Evolutionary conservation across 2,797 vertebrate genomes (phyloP).

Genomic region (Huso huso): DNA sequence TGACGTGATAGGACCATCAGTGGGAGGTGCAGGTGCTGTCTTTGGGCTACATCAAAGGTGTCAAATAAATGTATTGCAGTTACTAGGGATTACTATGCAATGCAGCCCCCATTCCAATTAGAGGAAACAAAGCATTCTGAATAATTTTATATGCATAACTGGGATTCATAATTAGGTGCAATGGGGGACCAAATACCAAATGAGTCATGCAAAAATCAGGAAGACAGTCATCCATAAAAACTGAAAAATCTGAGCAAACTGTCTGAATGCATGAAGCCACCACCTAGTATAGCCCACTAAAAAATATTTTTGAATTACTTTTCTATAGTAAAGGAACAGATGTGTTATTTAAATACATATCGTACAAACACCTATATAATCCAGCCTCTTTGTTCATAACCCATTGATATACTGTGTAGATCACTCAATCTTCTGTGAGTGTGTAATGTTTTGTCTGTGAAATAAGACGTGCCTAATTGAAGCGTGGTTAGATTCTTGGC

Average conservation of each 20-base stretch:
- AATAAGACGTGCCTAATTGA: too few relatives aligned
- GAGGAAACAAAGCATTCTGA: conserved; percentile 42
- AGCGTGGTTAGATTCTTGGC: too few relatives aligned
- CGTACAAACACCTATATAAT: too few relatives aligned
- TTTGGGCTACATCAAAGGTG: conserved; percentile 70
- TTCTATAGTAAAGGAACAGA: too few relatives aligned
- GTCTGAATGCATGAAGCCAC: neutral
- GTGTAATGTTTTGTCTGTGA: too few relatives aligned
- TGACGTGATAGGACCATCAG: conserved; percentile 77
- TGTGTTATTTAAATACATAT: too few relatives aligned
- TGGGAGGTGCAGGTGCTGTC: conserved; percentile 69
- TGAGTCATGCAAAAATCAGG: conserved; percentile 44
- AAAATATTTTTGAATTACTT: too few relatives aligned
- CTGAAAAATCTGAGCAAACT: neutral
- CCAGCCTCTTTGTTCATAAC: too few relatives aligned
- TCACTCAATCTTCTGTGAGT: too few relatives aligned
- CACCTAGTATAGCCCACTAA: too few relatives aligned
- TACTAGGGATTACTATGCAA: conserved; percentile 44
- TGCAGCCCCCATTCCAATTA: conserved; percentile 44
- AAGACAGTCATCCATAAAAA: conserved; percentile 1
- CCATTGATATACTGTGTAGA: too few relatives aligned
- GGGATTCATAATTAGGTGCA: conserved; percentile 61
- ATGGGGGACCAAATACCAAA: conserved; percentile 48
- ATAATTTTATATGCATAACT: conserved; percentile 41
- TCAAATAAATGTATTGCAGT: conserved; percentile 58